A percentile compares a stretch with the other conserved stretches of the same genome.
Conservation (phyloP, 2,797 vertebrate genomes). For the Lagodon rhomboides region DNA sequence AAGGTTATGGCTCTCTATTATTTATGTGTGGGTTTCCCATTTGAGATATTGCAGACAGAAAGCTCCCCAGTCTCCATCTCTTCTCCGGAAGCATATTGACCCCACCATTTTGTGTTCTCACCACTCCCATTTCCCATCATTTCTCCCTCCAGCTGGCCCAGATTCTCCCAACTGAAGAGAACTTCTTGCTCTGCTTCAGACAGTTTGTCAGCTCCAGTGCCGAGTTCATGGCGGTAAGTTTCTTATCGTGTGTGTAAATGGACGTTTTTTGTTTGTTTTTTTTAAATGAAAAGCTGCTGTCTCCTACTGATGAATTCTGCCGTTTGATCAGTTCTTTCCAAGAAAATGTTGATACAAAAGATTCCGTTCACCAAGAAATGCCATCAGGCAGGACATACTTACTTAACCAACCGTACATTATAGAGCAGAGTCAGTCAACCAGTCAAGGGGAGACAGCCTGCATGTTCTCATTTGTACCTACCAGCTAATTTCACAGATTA, state of each 20-base stretch:
- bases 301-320: conserved; percentile 4
- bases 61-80: conserved; percentile 37
- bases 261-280: neutral
- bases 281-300: conserved; percentile 12
- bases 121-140: conserved; percentile 59
- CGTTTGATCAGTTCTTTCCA: conserved; percentile 30
- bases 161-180: conserved; percentile 98
- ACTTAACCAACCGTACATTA: conserved; percentile 12
- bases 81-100: conserved; percentile 22
- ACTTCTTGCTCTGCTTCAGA: conserved; percentile 96
- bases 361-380: conserved; percentile 17
- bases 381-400: conserved; percentile 16
- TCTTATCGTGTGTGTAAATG: conserved; percentile 21
- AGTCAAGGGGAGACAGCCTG: conserved; percentile 17
- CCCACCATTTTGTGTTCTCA: conserved; percentile 65
- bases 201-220: conserved; percentile 94
- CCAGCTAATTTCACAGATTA: conserved; percentile 43
- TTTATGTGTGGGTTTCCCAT: conserved; percentile 63
- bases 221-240: conserved; percentile 96
- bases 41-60: conserved; percentile 56
- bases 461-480: conserved; percentile 29
- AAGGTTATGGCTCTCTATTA: conserved; percentile 64
- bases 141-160: conserved; percentile 90
- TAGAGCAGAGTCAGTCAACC: conserved; percentile 28
- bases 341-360: conserved; percentile 2